A percentile compares a stretch with the other conserved stretches of the same genome.
Evolutionary conservation across 1,140 invertebrate genomes (phyloP).

Genomic region (Trichonephila clavata): DNA sequence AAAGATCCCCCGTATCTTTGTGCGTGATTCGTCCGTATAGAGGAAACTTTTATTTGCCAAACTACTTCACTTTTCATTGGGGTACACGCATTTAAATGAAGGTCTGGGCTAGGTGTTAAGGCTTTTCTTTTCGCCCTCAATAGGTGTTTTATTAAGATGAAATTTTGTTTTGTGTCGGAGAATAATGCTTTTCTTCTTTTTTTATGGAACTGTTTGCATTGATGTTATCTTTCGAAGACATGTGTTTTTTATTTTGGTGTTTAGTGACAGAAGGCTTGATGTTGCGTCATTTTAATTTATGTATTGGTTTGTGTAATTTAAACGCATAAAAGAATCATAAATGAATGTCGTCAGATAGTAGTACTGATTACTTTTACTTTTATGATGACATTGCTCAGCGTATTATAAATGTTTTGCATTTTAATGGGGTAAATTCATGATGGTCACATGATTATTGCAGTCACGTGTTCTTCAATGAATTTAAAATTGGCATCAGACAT

Average conservation of each 20-base stretch:
- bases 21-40: not conserved
- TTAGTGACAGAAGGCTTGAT: no score
- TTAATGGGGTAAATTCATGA: no score
- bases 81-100: not conserved
- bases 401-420: no score
- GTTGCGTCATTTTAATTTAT: no score
- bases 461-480: no score
- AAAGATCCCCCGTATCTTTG: not conserved
- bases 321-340: no score
- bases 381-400: no score
- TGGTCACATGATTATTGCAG: no score
- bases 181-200: not conserved
- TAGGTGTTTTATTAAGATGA: not conserved
- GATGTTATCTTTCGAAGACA: not conserved
- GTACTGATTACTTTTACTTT: no score
- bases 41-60: constrained; percentile 15
- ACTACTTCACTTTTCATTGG: not conserved
- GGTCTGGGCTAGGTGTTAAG: not conserved
- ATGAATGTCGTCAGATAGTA: no score
- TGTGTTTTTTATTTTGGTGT: not conserved
- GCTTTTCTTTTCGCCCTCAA: not conserved
- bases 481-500: no score
- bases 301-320: no score
- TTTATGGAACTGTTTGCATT: not conserved
- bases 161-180: not conserved